Evolutionary conservation across 2,797 vertebrate species (phyloP), one percentile per base, ranked within the genome.

Genomic region (Percopsis omiscomaycus): DNA sequence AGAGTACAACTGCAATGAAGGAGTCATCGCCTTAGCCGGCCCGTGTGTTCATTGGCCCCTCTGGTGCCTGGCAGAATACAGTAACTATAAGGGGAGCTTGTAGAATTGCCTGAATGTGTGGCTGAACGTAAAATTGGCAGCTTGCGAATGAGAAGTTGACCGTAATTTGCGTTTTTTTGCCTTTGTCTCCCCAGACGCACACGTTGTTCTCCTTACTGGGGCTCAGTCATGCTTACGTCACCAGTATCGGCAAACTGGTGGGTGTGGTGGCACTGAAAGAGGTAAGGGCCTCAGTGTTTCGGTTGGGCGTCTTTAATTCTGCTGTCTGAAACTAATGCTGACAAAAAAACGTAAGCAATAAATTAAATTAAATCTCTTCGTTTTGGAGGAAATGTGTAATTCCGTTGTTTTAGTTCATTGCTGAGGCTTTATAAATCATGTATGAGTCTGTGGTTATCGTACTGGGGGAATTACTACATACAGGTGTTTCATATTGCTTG

Each of bases 181-280:
- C 74, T 77, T 4, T 55, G 5, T 68, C 79, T 80, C 81, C 30
- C 11, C 78, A 98, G 96, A 98, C 95, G 0, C 96, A 98, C 86
- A 98, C 96, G 0, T 71, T 98, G 27, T 98, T 98, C 90, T 98
- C 96, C 0, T 90, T 98, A 32, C 90, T 98, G 57, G 96, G 96
- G 30, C 93, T 98, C 13, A 96, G 93, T 60, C 95, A 95, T 3
- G 96, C 96, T 53, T 98, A 97, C 1, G 92, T 98, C 68, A 98
- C 96, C 82, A 96, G 94, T 52, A 96, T 95, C 78, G 96, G 96
- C 32, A 98, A 96, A 75, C 94, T 98, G 73, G 94, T 91, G 49
- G 96, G 96, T 0, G 96, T 98, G 45, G 78, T 98, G 83, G 96
- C 96, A 0, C 83, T 98, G 63, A 95, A 96, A 77, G 96, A 98